These are phyloP conservation scores for Petrophora chlorosata DNA, from an alignment of 2,888 invertebrate genomes.

Conservation along the genomic window DNA sequence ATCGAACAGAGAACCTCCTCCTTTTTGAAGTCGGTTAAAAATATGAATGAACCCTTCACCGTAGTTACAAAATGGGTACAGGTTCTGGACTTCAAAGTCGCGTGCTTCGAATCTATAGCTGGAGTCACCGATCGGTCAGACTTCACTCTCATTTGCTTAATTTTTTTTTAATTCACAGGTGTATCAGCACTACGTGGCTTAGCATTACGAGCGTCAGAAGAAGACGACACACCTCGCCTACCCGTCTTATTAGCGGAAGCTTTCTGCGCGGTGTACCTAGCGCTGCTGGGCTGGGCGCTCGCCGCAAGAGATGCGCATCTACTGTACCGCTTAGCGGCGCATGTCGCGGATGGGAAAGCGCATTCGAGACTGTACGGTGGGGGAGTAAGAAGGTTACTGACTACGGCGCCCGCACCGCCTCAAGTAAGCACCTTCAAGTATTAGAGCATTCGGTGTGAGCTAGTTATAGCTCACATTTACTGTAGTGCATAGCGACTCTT, in stretches of 20 bases:
- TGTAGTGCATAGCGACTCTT: too few species aligned
- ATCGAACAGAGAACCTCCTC: too few species aligned
- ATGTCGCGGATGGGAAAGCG: slow-evolving; percentile 89
- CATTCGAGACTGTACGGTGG: slow-evolving; percentile 95
- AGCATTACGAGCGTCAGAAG: slow-evolving; percentile 96
- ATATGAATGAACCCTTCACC: too few species aligned
- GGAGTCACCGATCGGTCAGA: too few species aligned
- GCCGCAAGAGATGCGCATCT: slow-evolving; percentile 97
- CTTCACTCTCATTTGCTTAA: too few species aligned
- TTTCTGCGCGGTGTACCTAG: slow-evolving; percentile 96
- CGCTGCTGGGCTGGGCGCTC: slow-evolving; percentile 95
- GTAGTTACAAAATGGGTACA: too few species aligned
- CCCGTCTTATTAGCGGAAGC: slow-evolving; percentile 96
- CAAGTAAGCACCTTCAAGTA: slow-evolving; percentile 51
- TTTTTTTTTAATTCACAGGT: slow-evolving; percentile 70
- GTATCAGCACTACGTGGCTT: slow-evolving; percentile 96
- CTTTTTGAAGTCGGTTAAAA: too few species aligned
- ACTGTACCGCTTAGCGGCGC: slow-evolving; percentile 93
- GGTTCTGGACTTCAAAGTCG: too few species aligned
- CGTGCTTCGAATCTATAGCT: too few species aligned
- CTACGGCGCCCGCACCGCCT: slow-evolving; percentile 87
- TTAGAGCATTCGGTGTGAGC: too few species aligned
- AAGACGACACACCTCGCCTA: slow-evolving; percentile 95
- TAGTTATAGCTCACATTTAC: too few species aligned
- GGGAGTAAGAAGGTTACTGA: slow-evolving; percentile 92